phyloP scores from a whole-genome alignment of 2,888 invertebrate genomes.

The Callimorpha dominula region DNA sequence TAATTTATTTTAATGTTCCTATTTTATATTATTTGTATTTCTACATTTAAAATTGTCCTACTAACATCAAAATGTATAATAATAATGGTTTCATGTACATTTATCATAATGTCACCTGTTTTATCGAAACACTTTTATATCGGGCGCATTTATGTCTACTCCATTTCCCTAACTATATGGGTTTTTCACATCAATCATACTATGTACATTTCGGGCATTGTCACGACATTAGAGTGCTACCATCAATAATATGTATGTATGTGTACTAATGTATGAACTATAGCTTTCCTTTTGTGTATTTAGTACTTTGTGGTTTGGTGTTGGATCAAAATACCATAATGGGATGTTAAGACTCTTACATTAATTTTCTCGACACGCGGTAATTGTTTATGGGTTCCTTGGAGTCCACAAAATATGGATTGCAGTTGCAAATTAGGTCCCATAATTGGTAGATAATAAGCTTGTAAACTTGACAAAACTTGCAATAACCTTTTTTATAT shows the following conservation, averaged over 20 bases:
- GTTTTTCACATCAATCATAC: constrained; percentile 52
- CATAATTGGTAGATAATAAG: too few species aligned
- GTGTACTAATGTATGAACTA: constrained; percentile 20
- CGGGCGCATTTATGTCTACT: constrained; percentile 29
- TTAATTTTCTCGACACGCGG: too few species aligned
- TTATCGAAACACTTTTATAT: constrained; percentile 30
- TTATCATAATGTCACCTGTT: constrained; percentile 26
- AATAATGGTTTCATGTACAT: constrained; percentile 8
- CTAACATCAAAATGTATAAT: neutral
- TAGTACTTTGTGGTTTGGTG: neutral
- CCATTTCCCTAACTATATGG: constrained; percentile 42
- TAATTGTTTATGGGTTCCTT: too few species aligned
- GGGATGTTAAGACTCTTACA: too few species aligned
- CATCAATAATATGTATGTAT: constrained; percentile 48
- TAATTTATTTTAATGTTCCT: too few species aligned
- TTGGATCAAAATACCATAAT: neutral
- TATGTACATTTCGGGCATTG: constrained; percentile 49
- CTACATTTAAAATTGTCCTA: neutral
- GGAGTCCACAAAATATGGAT: too few species aligned
- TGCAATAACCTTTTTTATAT: too few species aligned
- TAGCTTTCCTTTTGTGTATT: constrained; percentile 13
- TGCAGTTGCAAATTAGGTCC: too few species aligned
- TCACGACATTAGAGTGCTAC: constrained; percentile 42
- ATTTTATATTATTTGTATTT: neutral
- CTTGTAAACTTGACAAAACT: too few species aligned